Evolutionary conservation across 2,113 vertebrate species (phyloP), one percentile per base, ranked within the genome.

Genomic region (Cheirogaleus medius): DNA sequence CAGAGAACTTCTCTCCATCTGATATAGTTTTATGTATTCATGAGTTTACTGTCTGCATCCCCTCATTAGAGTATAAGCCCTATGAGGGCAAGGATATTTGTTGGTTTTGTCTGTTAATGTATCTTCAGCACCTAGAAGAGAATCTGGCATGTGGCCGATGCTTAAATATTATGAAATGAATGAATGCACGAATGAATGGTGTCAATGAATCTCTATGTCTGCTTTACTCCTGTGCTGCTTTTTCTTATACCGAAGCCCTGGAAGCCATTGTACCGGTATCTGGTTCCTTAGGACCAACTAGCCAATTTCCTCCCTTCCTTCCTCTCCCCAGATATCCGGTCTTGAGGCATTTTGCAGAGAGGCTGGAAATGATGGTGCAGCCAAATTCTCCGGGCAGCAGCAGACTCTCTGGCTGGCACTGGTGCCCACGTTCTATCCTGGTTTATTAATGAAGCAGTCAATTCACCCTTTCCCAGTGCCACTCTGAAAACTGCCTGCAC

Each of bases 261-360:
- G 89, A 89, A 91, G 32, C 39, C 18, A 13, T 44, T 8, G 47
- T 47, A 47, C 47, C 10, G 10, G 0, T 8, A 82, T 76, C 76
- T 8, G 29, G 37, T 92, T 91, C 54, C 74, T 87, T 83, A 60
- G 44, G 11, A 83, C 63, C 54, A 68, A 25, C 39, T 44, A 29
- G 90, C 64, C 64, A 68, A 77, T 52, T 95, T 97, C 84, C 34
- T 88, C 18, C 42, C 80, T 90, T 90, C 87, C 84, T 81, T 94
- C 92, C 97, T 84, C 63, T 78, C 34, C 80, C 47, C 32, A 47
- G 63, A 73, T 63, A 95, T 74, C 83, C 8, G 0, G 63, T 82
- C 63, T 89, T 66, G 49, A 5, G 34, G 44, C 39, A 29, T 73
- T 87, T 34, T 78, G 58, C 66, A 89, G 32, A 47, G 25, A 90